Evolutionary conservation across 1,140 invertebrate genomes (phyloP).

Genomic region (Gryon sp.): DNA sequence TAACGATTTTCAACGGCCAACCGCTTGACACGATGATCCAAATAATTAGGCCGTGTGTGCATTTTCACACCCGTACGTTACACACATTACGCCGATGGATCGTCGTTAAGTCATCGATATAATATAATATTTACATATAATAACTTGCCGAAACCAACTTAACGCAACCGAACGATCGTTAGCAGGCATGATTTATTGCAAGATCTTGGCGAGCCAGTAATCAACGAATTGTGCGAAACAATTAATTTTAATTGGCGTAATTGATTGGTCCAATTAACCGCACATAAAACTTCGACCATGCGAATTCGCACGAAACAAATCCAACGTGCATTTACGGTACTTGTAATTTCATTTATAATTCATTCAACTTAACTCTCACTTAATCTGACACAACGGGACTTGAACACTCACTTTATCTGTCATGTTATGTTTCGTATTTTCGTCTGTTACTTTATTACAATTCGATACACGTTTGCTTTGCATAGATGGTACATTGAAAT

Average conservation of each 20-base stretch:
- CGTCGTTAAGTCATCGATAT: neutral
- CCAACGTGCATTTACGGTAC: neutral
- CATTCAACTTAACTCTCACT: no score
- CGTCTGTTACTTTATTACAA: no score
- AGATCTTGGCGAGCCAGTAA: neutral
- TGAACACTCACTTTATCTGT: no score
- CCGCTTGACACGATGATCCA: conserved; percentile 67
- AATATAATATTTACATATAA: conserved; percentile 2
- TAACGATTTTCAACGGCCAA: conserved; percentile 76
- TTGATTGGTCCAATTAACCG: conserved; percentile 18
- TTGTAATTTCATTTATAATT: conserved; percentile 1
- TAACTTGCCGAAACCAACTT: no score
- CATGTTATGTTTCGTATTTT: no score
- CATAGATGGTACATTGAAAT: no score
- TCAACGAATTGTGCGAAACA: conserved; percentile 4
- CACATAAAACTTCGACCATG: conserved; percentile 7
- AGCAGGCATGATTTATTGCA: neutral
- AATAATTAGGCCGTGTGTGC: conserved; percentile 60
- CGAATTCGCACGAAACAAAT: neutral
- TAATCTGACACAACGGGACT: no score
- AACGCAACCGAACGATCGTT: neutral
- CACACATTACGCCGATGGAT: conserved; percentile 9
- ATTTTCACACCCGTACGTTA: no score
- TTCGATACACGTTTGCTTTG: no score
- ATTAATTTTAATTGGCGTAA: conserved; percentile 11